Base-by-base conservation (phyloP, 2,797 vertebrate species). In the Crypturellus tataupa region DNA sequence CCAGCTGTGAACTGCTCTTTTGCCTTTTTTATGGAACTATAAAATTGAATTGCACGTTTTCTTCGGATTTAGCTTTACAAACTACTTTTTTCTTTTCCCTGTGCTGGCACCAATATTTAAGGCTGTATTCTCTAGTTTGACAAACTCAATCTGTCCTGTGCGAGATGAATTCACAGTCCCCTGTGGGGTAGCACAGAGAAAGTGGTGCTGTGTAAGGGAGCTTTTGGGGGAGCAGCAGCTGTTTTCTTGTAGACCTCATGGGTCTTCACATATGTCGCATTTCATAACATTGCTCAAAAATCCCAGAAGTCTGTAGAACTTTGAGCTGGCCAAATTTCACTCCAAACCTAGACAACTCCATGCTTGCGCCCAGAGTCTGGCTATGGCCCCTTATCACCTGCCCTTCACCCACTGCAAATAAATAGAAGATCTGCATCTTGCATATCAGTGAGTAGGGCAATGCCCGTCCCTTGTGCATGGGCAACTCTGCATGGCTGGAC, bases 11-110 rank as follows among this genome's bases (percentile, higher is more conserved):
- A 35, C 3, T 3, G 21, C 47, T 92, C 27, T 82, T 56, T 79
- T 82, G 44, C n/a, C 11, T 20, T 37, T 92, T 90, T 89, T 82
- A 94, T 93, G 64, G 75, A 89, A 85, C 71, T 68, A 64, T 90
- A 89, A 90, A 93, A 88, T 17, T 70, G 18, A 86, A 73, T 47
- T 2, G 0, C 23, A 35, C 20, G 6, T 46, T 84, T 81, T 71
- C 89, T 33, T 67, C 18, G 67, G n/a, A 33, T 4, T 76, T 59
- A 84, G 39, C 46, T 91, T 89, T 85, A 51, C 0, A 1, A 40
- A 1, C 0, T 79, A 49, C 23, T 94, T 89, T 85, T 85, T 4
- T n/a, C 70, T 87, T 93, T 53, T 82, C 79, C 56, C 40, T 24
- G 21, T 27, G 84, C 46, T 79, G 70, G 83, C 73, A 33, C 39